Base-by-base conservation (phyloP, 2,888 invertebrate genomes). In the Nemotelus nigrinus region DNA sequence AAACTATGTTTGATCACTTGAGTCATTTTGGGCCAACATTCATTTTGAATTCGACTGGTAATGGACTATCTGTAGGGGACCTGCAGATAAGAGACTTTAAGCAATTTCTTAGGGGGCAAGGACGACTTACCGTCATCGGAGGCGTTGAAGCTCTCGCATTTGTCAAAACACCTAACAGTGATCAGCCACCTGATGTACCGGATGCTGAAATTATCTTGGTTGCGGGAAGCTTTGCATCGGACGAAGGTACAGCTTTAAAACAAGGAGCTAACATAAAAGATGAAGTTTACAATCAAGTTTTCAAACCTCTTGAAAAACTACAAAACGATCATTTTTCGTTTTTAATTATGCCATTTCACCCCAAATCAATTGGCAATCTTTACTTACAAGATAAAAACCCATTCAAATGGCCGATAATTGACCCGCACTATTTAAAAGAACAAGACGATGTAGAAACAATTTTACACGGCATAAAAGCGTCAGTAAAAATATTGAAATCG, bases 351-450 rank as follows among this genome's bases (percentile, higher is more conserved):
- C 86, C 93, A 7, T 88, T 93, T 71, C 90, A 93, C 83, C 94
- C 94, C 0, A 90, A 91, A 83, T 94, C 94, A n/a, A 87, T 88
- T 43, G 94, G 95, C 0, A 87, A 89, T 44, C 81, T 94, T 0
- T 89, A 88, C 82, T 86, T 97, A 6, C 90, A 89, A 81, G 90
- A 92, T 63, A 90, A 87, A n/a, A 91, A 96, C 87, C 94, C 96
- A 0, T 89, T 91, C 64, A 91, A 92, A 53, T 90, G 92, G 81
- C 96, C 96, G 0, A 86, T 91, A n/a, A 91, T 97, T 81, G 91
- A 94, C 82, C 93, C 95, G 0, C 94, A 96, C 82, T 96, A 96
- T 84, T 89, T 96, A 79, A 89, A 90, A 0, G 90, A 94, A 83
- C 90, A 90, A 78, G 84, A 90, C 45, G 89, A 95, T 82, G 85